Evolutionary conservation across 1,140 invertebrate species (phyloP), one percentile per base, ranked within the genome.

Genomic region (Chymomyza costata): DNA sequence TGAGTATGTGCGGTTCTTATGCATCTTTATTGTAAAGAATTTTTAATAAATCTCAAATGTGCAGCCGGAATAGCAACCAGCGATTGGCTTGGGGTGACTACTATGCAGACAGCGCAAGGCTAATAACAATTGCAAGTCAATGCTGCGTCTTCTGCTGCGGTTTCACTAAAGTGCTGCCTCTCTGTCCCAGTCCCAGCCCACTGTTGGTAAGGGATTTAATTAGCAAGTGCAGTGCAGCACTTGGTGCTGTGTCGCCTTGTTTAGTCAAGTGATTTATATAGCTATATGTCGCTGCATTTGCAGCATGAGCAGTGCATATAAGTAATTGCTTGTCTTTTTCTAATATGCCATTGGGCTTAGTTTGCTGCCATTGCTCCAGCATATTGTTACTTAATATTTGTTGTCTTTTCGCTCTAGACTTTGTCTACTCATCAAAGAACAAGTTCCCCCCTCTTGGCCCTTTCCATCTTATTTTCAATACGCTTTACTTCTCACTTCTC

Each of bases 41-140:
- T 82, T 82, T 82, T 82, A 82, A 82, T 82, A 82, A 82, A 78
- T 82, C 78, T 82, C 78, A 82, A 82, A 82, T 82, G 78, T 82
- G 78, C 78, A 80, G 65, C 73, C 57, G 45, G 15, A 48, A 50
- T 49, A 28, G 21, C 25, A 31, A 37, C 30, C 14, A 25, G 35
- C 18, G 14, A 48, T 44, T 25, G 37, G 44, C 19, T 31, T 44
- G 34, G 52, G 13, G 34, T 25, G n/a, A 25, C 18, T 43, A 11
- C 30, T 44, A 37, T 16, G 41, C 58, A 28, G 10, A 28, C 25
- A 68, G 8, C 13, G 25, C n/a, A 34, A 25, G 3, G 8, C 8
- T 25, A 5, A 66, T 60, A 55, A 50, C 66, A 65, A 73, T 63
- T 73, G 69, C 68, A 71, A 71, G 63, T 73, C 54, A 49, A 46